These are phyloP conservation scores for Ophiothrix spiculata DNA, from an alignment of 35 echinoderm and acorn worm species.

Conservation along the genomic window DNA sequence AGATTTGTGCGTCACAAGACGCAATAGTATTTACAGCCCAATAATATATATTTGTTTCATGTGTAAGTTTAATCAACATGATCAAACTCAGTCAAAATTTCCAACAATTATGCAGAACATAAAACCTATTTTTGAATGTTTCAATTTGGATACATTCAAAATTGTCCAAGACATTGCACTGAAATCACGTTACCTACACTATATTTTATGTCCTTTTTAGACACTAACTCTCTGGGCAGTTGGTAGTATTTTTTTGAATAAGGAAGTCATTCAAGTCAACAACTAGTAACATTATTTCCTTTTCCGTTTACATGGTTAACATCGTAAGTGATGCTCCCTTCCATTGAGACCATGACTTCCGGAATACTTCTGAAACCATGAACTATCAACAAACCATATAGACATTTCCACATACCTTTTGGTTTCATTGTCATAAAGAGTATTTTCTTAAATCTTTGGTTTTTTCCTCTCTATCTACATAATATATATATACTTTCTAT, in stretches of 20 bases:
- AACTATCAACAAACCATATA: not conserved
- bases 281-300: no score
- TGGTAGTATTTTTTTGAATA: no score
- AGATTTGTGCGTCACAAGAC: not conserved
- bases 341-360: not conserved
- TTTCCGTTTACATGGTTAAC: no score
- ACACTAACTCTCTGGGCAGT: no score
- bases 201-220: no score
- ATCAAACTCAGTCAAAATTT: not conserved
- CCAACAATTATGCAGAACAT: not conserved
- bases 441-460: conserved; percentile 3
- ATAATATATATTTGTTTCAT: not conserved
- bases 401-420: not conserved
- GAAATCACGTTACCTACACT: no score
- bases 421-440: not conserved
- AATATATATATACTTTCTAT: not conserved
- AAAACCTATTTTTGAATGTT: not conserved
- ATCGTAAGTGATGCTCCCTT: no score
- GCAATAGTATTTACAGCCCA: not conserved
- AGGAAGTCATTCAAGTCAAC: no score
- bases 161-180: not conserved
- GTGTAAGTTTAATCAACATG: not conserved
- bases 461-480: conserved; percentile 11
- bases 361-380: not conserved
- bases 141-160: not conserved